A percentile compares a stretch with the other conserved stretches of the same genome.
Evolutionary conservation across 2,113 vertebrate genomes (phyloP).

Genomic region (Chionodraco myersi): DNA sequence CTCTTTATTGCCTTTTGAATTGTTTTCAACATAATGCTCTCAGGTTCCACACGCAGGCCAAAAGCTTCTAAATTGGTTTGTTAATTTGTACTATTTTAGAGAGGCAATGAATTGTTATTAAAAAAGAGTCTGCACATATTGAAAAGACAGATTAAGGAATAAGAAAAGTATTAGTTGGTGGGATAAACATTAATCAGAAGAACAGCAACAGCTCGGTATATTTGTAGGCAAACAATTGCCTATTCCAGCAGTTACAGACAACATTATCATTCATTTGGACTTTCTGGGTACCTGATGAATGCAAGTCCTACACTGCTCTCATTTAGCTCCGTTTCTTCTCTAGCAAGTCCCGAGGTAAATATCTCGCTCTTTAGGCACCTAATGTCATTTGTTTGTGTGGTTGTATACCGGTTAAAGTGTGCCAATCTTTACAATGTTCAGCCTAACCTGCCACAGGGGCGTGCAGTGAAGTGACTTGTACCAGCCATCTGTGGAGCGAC

Average conservation of each 20-base stretch:
- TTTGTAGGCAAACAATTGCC: too few species aligned
- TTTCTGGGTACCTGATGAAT: not conserved
- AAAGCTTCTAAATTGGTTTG: conserved; percentile 7
- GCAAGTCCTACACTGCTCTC: not conserved
- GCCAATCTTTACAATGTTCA: not conserved
- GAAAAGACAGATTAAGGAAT: not conserved
- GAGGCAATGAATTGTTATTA: not conserved
- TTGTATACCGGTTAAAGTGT: not conserved
- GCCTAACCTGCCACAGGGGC: not conserved
- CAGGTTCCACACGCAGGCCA: not conserved
- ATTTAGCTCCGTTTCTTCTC: not conserved
- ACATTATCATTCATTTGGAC: not conserved
- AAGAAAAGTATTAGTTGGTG: not conserved
- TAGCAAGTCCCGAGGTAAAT: not conserved
- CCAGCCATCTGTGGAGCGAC: conserved; percentile 2
- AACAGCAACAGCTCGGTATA: not conserved
- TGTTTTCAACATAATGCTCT: not conserved
- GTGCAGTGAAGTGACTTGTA: conserved; percentile 4
- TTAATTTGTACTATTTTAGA: not conserved
- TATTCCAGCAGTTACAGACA: too few species aligned
- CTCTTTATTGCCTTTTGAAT: not conserved
- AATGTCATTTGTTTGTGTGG: not conserved
- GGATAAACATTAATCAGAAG: not conserved
- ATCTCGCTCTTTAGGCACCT: not conserved
- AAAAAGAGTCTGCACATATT: not conserved